Evolutionary conservation across 2,797 vertebrate genomes (phyloP), one percentile per base, ranked within the genome.

Genomic region (Pelodytes ibericus): DNA sequence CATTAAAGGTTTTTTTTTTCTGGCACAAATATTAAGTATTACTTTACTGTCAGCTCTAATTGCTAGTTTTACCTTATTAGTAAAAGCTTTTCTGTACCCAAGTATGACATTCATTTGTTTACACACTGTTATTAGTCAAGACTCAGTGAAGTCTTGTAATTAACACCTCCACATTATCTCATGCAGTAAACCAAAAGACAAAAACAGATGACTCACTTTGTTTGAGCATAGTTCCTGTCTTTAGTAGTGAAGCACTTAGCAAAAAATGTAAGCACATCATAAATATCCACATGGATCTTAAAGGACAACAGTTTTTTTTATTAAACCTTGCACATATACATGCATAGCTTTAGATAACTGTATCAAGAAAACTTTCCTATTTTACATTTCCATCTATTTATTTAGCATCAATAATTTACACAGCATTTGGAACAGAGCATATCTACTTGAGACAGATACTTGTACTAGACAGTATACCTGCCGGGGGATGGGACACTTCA

Each of bases 81-180:
- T 87, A 85, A 82, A 89, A 89, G 87, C 85, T 89, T 90, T 88
- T 91, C 86, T 88, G 84, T 83, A 86, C 86, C 87, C 83, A 84
- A 84, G 85, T 88, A 88, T 92, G 89, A 90, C 89, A 88, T 76
- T 84, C 83, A 88, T 89, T 91, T 92, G 91, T 93, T 93, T 92
- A 89, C 88, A 91, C 88, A 91, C 88, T 91, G 89, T 89, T 91
- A 92, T 89, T 92, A 91, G 89, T 90, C 86, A 90, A 87, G 89
- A 92, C 85, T 90, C 85, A 84, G 84, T 88, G 88, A 90, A 91
- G 84, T 90, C 84, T 82, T 85, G 87, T 91, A 92, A 92, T 93
- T 93, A 93, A 92, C 90, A 92, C 89, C 87, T 91, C 88, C 86
- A 88, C 87, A 90, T 91, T 90, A 90, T 91, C 88, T 91, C 86